Percentiles rank a stretch among this genome's conserved stretches.
These are phyloP conservation scores for Rhagoletis zephyria DNA, from an alignment of 1,140 invertebrate species.

Conservation along the genomic window DNA sequence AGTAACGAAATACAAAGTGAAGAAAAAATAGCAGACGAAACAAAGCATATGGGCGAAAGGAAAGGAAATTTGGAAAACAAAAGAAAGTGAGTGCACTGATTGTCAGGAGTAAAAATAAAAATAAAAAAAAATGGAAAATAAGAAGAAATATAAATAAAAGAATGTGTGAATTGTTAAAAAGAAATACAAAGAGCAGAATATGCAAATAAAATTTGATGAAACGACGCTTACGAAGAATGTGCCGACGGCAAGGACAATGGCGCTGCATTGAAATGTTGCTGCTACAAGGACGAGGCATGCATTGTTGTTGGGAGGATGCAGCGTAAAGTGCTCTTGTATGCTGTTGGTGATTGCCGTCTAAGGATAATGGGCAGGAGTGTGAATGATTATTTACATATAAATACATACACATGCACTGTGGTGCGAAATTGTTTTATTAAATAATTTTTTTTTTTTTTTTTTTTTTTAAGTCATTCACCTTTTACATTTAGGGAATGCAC, in stretches of 20 bases:
- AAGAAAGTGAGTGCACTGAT: background rate
- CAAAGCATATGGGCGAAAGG: background rate
- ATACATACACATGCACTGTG: too few relatives aligned
- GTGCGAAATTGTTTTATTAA: too few relatives aligned
- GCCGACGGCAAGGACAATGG: constrained; percentile 18
- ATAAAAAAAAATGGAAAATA: constrained; percentile 2
- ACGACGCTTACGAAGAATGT: background rate
- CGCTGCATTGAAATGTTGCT: background rate
- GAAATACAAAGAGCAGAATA: background rate
- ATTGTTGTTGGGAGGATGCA: background rate
- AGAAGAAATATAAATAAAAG: constrained; percentile 12
- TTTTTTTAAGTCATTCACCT: too few relatives aligned
- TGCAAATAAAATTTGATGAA: constrained; percentile 1
- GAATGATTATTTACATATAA: too few relatives aligned
- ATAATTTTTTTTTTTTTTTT: too few relatives aligned
- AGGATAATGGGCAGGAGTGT: too few relatives aligned
- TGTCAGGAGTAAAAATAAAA: background rate
- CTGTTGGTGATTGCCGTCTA: too few relatives aligned
- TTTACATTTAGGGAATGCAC: too few relatives aligned
- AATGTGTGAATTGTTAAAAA: background rate
- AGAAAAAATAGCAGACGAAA: background rate
- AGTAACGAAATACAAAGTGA: background rate
- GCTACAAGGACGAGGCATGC: background rate
- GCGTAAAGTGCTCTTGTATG: too few relatives aligned
- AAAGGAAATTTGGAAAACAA: constrained; percentile 3